phyloP scores from a whole-genome alignment of 2,797 vertebrate genomes.

The Percopsis omiscomaycus region DNA sequence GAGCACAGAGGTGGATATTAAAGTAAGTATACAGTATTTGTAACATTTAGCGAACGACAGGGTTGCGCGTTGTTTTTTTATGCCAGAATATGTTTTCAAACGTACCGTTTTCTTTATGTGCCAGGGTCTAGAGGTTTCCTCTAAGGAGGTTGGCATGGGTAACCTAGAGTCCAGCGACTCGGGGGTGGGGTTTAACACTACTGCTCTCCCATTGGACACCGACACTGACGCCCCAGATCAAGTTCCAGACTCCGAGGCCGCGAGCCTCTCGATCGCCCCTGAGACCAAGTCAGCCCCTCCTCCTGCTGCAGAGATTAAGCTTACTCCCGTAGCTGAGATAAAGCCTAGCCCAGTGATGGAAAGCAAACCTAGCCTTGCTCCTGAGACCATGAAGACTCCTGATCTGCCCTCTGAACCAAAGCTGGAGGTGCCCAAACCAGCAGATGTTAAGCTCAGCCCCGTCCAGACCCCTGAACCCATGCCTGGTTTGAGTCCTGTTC shows the following conservation, averaged over 20 bases:
- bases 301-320: constrained; percentile 47
- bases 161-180: constrained; percentile 83
- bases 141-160: constrained; percentile 76
- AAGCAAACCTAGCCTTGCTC: constrained; percentile 50
- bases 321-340: constrained; percentile 49
- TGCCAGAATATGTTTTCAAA: constrained; percentile 39
- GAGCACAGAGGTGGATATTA: constrained; percentile 84
- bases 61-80: constrained; percentile 30
- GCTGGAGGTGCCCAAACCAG: constrained; percentile 56
- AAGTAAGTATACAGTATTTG: constrained; percentile 59
- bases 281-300: constrained; percentile 56
- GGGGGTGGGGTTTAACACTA: constrained; percentile 80
- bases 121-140: constrained; percentile 82
- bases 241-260: constrained; percentile 69
- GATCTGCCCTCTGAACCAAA: constrained; percentile 55
- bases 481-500: constrained; percentile 29
- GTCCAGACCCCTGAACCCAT: constrained; percentile 64
- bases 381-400: constrained; percentile 52
- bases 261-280: constrained; percentile 57
- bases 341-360: constrained; percentile 52
- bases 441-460: constrained; percentile 67
- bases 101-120: constrained; percentile 6
- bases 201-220: constrained; percentile 80
- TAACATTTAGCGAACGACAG: neutral
- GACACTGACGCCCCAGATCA: constrained; percentile 78